Conservation (phyloP, 2,797 vertebrate genomes). For the Borostomias antarcticus region DNA sequence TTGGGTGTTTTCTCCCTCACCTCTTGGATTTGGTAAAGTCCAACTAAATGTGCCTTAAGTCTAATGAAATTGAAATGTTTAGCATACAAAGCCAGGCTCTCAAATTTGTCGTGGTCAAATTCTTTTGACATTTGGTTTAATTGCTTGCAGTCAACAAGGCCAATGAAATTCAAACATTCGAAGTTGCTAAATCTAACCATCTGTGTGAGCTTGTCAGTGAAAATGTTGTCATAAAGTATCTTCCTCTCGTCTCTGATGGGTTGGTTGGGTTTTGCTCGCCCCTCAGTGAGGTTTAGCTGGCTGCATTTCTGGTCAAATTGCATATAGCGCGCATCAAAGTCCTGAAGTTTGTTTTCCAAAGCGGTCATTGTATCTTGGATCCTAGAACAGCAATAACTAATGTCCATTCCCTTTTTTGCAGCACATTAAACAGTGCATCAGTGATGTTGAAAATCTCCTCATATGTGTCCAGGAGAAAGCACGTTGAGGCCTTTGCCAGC, state of each 20-base stretch:
- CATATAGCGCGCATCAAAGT: constrained; percentile 19
- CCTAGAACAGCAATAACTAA: constrained; percentile 4
- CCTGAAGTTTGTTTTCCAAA: constrained; percentile 1
- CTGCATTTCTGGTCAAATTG: constrained; percentile 21
- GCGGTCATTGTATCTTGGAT: constrained; percentile 11
- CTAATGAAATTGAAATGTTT: background rate
- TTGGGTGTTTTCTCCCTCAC: background rate
- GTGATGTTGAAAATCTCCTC: constrained; percentile 10
- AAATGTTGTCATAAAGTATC: constrained; percentile 19
- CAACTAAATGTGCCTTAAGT: background rate
- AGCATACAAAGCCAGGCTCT: background rate
- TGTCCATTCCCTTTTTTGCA: constrained; percentile 25
- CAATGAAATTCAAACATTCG: background rate
- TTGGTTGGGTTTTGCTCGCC: too few species aligned
- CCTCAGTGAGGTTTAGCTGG: constrained; percentile 9
- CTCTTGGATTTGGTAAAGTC: background rate
- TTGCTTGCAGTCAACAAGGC: background rate
- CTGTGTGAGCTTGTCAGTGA: constrained; percentile 30
- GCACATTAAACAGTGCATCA: constrained; percentile 21
- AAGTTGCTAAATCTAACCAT: background rate
- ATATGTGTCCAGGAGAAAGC: constrained; percentile 16
- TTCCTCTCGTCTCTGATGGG: constrained; percentile 26
- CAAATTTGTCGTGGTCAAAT: background rate
- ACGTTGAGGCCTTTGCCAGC: constrained; percentile 19
- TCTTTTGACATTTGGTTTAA: background rate